phyloP scores from a whole-genome alignment of 1,140 invertebrate genomes.

The Drosophila takahashii region DNA sequence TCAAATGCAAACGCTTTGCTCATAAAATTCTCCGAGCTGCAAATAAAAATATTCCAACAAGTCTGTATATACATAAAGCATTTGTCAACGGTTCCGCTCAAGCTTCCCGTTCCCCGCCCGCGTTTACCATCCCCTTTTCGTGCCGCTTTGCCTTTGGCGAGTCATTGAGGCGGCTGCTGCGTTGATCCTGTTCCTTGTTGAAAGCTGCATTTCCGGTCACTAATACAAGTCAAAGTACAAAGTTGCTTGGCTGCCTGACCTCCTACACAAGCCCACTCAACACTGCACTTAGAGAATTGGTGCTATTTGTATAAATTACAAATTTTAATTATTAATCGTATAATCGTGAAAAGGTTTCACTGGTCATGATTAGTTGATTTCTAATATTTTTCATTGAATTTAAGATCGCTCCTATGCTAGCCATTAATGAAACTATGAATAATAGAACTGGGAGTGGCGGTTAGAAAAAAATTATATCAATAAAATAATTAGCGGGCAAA shows the following conservation, averaged over 20 bases:
- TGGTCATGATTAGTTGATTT: too few species aligned
- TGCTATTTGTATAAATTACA: background rate
- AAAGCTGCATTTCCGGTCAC: conserved; percentile 80
- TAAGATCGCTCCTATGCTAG: too few species aligned
- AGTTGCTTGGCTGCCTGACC: conserved; percentile 62
- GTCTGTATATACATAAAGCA: conserved; percentile 59
- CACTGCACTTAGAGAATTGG: conserved; percentile 7
- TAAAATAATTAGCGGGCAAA: too few species aligned
- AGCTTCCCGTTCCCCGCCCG: conserved; percentile 3
- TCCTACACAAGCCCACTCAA: conserved; percentile 33
- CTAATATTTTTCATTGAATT: too few species aligned
- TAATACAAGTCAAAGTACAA: conserved; percentile 82
- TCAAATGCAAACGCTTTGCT: conserved; percentile 71
- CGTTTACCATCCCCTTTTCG: background rate
- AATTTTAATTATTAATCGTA: too few species aligned
- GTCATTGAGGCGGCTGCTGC: conserved; percentile 66
- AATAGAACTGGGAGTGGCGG: too few species aligned
- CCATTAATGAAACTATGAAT: too few species aligned
- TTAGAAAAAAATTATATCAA: too few species aligned
- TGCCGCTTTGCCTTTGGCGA: conserved; percentile 58
- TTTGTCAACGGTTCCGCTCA: conserved; percentile 62
- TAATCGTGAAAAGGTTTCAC: too few species aligned
- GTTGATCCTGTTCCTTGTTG: conserved; percentile 56
- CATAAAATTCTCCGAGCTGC: conserved; percentile 59
- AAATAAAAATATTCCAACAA: conserved; percentile 72